A percentile compares a stretch with the other conserved stretches of the same genome.
Evolutionary conservation across 2,888 invertebrate genomes (phyloP).

Genomic region (Coremacera marginata): DNA sequence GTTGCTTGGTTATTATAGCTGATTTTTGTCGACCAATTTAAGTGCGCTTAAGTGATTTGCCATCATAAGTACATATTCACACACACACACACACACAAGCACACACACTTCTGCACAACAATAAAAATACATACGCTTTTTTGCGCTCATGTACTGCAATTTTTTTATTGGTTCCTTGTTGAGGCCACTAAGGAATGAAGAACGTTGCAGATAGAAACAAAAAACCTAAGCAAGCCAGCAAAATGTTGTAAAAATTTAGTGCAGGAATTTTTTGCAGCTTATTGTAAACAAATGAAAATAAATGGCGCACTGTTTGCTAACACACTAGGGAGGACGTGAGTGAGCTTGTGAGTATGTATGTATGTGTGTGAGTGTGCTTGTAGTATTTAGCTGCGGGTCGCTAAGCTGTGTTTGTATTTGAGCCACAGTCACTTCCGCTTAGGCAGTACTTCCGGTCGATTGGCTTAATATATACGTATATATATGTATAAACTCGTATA

Average conservation of each 20-base stretch:
- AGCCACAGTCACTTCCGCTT: constrained; percentile 23
- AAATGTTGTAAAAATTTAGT: background rate
- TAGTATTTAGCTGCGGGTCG: background rate
- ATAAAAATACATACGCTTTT: background rate
- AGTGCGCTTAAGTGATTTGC: no score
- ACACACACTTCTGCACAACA: no score
- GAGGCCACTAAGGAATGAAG: no score
- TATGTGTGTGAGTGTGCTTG: background rate
- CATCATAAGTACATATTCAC: background rate
- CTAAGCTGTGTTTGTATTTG: constrained; percentile 16
- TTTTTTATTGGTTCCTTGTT: no score
- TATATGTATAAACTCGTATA: no score
- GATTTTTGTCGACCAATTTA: no score
- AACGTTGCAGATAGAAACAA: background rate
- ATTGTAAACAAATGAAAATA: background rate
- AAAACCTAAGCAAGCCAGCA: background rate
- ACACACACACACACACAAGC: background rate
- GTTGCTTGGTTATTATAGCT: no score
- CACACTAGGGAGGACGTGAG: background rate
- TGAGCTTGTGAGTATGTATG: background rate
- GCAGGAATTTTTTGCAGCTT: background rate
- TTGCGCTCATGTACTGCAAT: no score
- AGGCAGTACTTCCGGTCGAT: constrained; percentile 14
- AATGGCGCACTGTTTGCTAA: constrained; percentile 6
- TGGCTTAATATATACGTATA: background rate